phyloP scores from a whole-genome alignment of 2,888 invertebrate species.

The Lepidonotus clava region DNA sequence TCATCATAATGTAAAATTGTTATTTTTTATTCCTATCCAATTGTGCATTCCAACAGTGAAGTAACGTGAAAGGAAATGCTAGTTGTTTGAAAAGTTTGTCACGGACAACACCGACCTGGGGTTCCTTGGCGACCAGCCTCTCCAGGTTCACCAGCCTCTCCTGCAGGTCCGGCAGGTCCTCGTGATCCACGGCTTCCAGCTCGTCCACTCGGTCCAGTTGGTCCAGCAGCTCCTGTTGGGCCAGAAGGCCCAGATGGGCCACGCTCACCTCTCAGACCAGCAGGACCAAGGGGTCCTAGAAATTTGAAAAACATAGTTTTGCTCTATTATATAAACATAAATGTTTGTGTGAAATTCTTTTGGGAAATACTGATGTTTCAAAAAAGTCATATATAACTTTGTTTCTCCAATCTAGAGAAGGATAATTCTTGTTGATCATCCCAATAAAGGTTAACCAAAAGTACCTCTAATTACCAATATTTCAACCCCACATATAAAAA shows the following conservation, averaged over 20 bases:
- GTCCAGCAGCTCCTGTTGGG: slow-evolving; percentile 58
- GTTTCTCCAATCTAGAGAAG: slow-evolving; percentile 86
- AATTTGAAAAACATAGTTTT: too few species aligned
- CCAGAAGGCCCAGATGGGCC: slow-evolving; percentile 57
- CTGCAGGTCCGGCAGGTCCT: slow-evolving; percentile 36
- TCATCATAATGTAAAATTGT: too few species aligned
- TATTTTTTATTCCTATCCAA: too few species aligned
- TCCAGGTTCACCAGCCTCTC: slow-evolving; percentile 47
- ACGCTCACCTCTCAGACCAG: slow-evolving; percentile 55
- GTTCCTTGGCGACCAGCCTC: slow-evolving; percentile 51
- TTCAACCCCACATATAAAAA: too few species aligned
- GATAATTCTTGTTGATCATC: slow-evolving; percentile 69
- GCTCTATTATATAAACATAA: too few species aligned
- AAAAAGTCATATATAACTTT: slow-evolving; percentile 60
- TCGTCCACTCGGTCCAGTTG: slow-evolving; percentile 60
- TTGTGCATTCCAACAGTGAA: too few species aligned
- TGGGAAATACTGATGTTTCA: slow-evolving; percentile 44
- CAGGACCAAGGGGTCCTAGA: slow-evolving; percentile 49
- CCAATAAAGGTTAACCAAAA: slow-evolving; percentile 50
- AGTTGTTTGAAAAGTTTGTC: too few species aligned
- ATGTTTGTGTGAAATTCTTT: too few species aligned
- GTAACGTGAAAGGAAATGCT: too few species aligned
- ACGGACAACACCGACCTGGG: slow-evolving; percentile 34
- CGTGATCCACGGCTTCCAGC: slow-evolving; percentile 21
- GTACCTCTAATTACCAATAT: too few species aligned